phyloP scores from a whole-genome alignment of 2,888 invertebrate species.

The Trimorus sp. region DNA sequence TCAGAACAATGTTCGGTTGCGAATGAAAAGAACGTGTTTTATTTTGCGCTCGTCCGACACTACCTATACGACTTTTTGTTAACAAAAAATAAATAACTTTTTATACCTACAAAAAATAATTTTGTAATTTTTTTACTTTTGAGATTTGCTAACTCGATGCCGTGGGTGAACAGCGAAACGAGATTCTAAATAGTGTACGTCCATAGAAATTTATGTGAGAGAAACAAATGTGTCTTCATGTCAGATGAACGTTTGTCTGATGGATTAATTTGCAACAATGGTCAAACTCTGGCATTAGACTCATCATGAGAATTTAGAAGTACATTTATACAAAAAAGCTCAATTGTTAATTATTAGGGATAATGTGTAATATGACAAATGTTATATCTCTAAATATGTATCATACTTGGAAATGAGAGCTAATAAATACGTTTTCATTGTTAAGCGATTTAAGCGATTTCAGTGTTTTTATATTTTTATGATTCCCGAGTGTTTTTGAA shows the following conservation, averaged over 20 bases:
- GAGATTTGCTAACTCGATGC: no score
- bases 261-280: conserved; percentile 53
- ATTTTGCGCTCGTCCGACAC: conserved; percentile 52
- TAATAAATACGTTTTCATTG: conserved; percentile 71
- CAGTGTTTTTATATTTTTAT: no score
- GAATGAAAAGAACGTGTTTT: conserved; percentile 9
- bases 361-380: conserved; percentile 69
- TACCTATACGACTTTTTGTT: conserved; percentile 3
- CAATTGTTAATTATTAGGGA: conserved; percentile 71
- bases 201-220: conserved; percentile 5
- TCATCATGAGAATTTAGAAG: conserved; percentile 60
- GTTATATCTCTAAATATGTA: conserved; percentile 69
- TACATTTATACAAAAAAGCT: conserved; percentile 68
- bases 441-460: conserved; percentile 45
- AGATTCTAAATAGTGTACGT: conserved; percentile 11
- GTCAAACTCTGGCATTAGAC: conserved; percentile 55
- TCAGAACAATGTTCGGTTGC: conserved; percentile 4
- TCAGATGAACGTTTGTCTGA: conserved; percentile 26
- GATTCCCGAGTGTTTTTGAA: no score
- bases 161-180: no score
- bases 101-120: conserved; percentile 3
- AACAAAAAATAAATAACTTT: background rate
- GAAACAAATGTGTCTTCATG: conserved; percentile 23
- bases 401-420: conserved; percentile 67
- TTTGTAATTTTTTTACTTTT: background rate